Base-by-base conservation (phyloP, 2,797 vertebrate species). In the Typhlichthys subterraneus region DNA sequence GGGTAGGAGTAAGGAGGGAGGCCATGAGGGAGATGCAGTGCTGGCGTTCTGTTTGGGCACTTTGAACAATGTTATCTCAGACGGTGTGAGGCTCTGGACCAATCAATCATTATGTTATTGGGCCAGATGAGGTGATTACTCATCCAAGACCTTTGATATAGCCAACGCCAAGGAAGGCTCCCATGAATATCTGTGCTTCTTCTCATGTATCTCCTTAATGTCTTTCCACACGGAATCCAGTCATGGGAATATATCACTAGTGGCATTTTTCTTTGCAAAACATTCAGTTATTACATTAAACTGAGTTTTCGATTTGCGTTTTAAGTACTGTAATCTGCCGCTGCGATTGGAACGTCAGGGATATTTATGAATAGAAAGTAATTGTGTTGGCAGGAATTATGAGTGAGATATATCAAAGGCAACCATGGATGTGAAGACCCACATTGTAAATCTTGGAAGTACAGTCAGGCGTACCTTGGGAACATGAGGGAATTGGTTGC, bases 31-130 rank as follows among this genome's bases (percentile, higher is more conserved):
- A 86, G 84, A 79, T 71, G 46, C 61, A 19, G 47, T 88, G 88
- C 91, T 93, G 85, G 89, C 79, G 79, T 78, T 89, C 76, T 67
- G 79, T 82, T 89, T 70, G 76, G 74, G 76, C 81, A 80, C 86
- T 88, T 86, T 86, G 80, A 90, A 87, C 86, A 80, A 69, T 90
- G 84, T 89, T 86, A 86, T 87, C 87, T 84, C 82, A 85, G 88
- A 89, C 87, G 75, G 70, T 81, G 70, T 65, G 69, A 15, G 72
- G 66, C 68, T 83, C 51, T 63, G 77, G 54, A 63, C 69, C 72
- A 84, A 89, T 91, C 87, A 83, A 86, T 91, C 91, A 91, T 85
- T 78, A 61, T 87, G 83, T 85, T 87, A 88, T 84, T 89, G 83
- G 77, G 69, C 55, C 77, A 70, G 77, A 68, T 53, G 56, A 1